Percentiles rank a stretch among this genome's conserved stretches.
Conservation (phyloP, 2,113 vertebrate species). For the Takifugu bimaculatus region DNA sequence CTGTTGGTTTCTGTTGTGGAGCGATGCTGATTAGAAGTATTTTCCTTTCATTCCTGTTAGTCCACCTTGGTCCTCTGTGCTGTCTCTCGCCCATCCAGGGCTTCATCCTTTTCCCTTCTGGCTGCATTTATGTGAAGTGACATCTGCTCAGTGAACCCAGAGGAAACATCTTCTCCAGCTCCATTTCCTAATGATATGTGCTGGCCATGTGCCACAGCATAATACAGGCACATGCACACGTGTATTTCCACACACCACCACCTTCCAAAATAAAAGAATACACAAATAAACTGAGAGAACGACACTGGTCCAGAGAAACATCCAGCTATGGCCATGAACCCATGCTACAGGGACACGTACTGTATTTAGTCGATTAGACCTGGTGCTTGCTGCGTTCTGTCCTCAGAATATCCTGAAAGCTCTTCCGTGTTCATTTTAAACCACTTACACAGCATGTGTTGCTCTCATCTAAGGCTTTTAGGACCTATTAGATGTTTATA, state of each 20-base stretch:
- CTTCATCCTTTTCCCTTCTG: slow-evolving; percentile 13
- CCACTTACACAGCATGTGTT: slow-evolving; percentile 61
- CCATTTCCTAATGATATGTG: slow-evolving; percentile 37
- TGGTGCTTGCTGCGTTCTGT: slow-evolving; percentile 42
- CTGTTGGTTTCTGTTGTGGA: neutral
- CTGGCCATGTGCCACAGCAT: slow-evolving; percentile 30
- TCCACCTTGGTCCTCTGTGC: neutral
- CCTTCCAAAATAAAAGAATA: neutral
- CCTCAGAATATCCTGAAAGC: slow-evolving; percentile 60
- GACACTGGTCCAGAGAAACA: neutral
- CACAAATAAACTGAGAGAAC: neutral
- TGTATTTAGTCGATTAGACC: slow-evolving; percentile 37
- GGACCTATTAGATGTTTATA: slow-evolving; percentile 57
- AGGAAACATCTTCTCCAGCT: slow-evolving; percentile 52
- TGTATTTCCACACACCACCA: neutral
- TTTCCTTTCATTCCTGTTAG: neutral
- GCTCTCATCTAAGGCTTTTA: slow-evolving; percentile 60
- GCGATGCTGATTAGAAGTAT: slow-evolving; percentile 3
- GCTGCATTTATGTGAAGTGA: slow-evolving; percentile 55
- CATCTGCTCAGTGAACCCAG: slow-evolving; percentile 44
- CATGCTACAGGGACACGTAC: slow-evolving; percentile 18
- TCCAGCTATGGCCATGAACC: neutral
- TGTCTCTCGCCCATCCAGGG: slow-evolving; percentile 26
- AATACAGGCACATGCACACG: neutral
- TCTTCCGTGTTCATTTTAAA: slow-evolving; percentile 60